Base-by-base conservation (phyloP, 1,140 invertebrate species). In the Hylaeus anthracinus region DNA sequence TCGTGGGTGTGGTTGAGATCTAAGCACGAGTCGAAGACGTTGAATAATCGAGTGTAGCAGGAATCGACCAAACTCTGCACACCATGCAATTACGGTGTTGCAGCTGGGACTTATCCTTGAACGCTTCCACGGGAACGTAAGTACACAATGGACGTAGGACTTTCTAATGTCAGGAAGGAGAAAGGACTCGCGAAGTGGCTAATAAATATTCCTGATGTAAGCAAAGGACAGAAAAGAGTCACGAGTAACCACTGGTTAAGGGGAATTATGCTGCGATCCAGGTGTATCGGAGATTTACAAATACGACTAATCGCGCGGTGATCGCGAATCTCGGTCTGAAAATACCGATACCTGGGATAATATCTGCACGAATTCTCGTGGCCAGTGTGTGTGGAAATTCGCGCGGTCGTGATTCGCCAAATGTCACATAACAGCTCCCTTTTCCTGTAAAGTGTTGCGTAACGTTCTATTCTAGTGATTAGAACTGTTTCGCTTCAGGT, bases 121-220 rank as follows among this genome's bases (percentile, higher is more conserved):
- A 53, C 9, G 48, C 9, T 73, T 73, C 53, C 9, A 65, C 53
- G 48, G 58, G 53, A 71, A 58, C 53, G 69, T 58, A 4, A 14
- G 5, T 41, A 41, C 48, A 48, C 39, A 64, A 66, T 63, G 41
- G 15, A 43, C 45, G 55, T 45, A 14, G 55, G 14, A 75, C 72
- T 66, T 79, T 79, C 77, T 79, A 79, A 79, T 39, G 60, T 51
- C 45, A 51, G 51, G 12, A 51, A 26, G 77, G 51, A 66, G 61
- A 51, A 73, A 60, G 55, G 61, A 12, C 37, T 56, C 15, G 8
- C 51, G 51, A 79, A 56, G 70, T 64, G 43, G 70, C 61, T 58
- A 58, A 65, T 79, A 79, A 79, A 79, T 65, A 79, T 73, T 79
- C 26, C 77, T 10, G n/a, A 45, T 55, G 41, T 15, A 37, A 72